Conservation (phyloP, 2,888 invertebrate species). For the Drosophila buzzatii region DNA sequence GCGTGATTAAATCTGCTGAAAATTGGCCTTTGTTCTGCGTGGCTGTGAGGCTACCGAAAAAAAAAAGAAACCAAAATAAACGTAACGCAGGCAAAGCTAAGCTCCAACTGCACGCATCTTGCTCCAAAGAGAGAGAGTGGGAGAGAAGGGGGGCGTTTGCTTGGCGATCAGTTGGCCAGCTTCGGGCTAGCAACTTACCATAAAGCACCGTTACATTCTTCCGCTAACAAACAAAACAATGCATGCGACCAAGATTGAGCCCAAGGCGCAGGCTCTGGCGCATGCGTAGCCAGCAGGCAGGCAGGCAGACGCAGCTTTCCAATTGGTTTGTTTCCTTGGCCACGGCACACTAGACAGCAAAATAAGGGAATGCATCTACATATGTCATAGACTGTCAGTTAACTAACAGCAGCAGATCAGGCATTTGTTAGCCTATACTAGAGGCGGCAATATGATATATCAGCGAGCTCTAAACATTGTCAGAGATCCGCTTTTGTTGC, state of each 20-base stretch:
- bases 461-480: neutral
- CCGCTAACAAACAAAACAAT: constrained; percentile 71
- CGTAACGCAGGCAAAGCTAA: constrained; percentile 21
- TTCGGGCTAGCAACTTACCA: constrained; percentile 73
- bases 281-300: constrained; percentile 60
- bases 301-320: constrained; percentile 49
- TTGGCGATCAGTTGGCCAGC: constrained; percentile 47
- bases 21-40: constrained; percentile 77
- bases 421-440: neutral
- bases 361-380: constrained; percentile 31
- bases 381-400: constrained; percentile 21
- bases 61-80: neutral
- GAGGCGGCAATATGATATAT: neutral
- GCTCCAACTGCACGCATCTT: constrained; percentile 47
- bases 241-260: constrained; percentile 57
- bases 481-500: constrained; percentile 18
- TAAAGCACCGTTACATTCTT: constrained; percentile 80
- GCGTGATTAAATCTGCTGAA: constrained; percentile 79
- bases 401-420: neutral
- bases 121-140: neutral
- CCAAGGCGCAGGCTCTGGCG: constrained; percentile 47
- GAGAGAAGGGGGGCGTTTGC: neutral
- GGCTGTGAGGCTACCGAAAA: constrained; percentile 50
- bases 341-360: constrained; percentile 48
- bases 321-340: constrained; percentile 47